phyloP scores from a whole-genome alignment of 2,113 vertebrate species.

The Centropristis striata region DNA sequence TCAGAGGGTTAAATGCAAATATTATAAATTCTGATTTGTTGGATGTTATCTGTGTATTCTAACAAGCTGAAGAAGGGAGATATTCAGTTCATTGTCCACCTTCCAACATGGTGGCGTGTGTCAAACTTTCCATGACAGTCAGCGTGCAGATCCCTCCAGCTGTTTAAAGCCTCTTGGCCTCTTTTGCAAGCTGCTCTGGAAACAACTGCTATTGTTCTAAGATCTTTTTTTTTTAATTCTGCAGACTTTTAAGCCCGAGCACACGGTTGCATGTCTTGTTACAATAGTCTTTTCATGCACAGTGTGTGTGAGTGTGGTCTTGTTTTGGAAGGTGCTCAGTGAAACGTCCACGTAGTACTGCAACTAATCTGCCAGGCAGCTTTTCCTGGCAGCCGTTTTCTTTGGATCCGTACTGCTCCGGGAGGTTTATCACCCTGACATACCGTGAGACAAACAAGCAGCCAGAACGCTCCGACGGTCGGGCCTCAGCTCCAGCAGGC shows the following conservation, averaged over 20 bases:
- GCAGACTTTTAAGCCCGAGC: constrained; percentile 4
- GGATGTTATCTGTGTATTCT: not conserved
- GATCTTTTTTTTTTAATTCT: not conserved
- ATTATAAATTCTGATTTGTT: not conserved
- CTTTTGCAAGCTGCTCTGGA: constrained; percentile 20
- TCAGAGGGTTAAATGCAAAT: not conserved
- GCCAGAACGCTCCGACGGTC: constrained; percentile 36
- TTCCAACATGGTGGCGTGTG: not conserved
- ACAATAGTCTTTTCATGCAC: constrained; percentile 2
- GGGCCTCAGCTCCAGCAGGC: constrained; percentile 30
- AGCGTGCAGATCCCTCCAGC: constrained; percentile 31
- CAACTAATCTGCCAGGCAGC: constrained; percentile 40
- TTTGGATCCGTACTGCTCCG: constrained; percentile 10
- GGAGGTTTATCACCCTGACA: constrained; percentile 59
- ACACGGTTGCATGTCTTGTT: not conserved
- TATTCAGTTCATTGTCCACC: not conserved
- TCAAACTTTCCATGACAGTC: constrained; percentile 35
- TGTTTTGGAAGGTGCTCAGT: constrained; percentile 17
- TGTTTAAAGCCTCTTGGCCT: too few species aligned
- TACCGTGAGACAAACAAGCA: constrained; percentile 44
- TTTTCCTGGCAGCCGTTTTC: constrained; percentile 48
- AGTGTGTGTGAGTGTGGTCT: not conserved
- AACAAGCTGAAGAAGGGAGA: constrained; percentile 16
- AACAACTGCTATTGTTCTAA: constrained; percentile 6
- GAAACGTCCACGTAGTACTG: constrained; percentile 36